Conservation (phyloP, 1,140 invertebrate species). For the Theocolax elegans region DNA sequence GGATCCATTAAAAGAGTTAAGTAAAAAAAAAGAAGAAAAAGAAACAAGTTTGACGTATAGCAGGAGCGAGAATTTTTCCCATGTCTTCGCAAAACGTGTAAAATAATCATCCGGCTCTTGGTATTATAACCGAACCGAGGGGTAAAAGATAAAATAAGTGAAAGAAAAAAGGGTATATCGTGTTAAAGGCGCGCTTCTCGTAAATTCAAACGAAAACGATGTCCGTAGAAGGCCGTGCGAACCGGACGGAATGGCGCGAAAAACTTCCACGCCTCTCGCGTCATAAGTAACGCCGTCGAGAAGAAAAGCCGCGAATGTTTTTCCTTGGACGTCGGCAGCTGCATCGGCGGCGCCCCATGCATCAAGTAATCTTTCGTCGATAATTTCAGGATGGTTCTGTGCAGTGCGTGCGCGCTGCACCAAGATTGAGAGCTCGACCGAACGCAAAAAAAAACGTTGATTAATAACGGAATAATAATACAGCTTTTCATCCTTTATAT, state of each 20-base stretch:
- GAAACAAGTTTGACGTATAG: no score
- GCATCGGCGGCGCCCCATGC: neutral
- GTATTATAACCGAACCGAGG: no score
- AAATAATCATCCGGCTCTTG: neutral
- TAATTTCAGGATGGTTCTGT: neutral
- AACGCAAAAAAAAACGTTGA: conserved; percentile 16
- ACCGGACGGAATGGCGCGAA: neutral
- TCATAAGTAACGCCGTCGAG: conserved; percentile 1
- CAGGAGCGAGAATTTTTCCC: no score
- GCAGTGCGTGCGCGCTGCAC: no score
- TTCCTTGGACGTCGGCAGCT: neutral
- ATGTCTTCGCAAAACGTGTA: neutral
- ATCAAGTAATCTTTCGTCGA: conserved; percentile 20
- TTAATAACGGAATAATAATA: conserved; percentile 38
- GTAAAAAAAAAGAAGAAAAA: no score
- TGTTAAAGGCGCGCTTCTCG: neutral
- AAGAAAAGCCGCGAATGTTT: conserved; percentile 24
- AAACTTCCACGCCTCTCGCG: conserved; percentile 1
- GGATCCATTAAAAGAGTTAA: no score
- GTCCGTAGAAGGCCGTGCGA: conserved; percentile 16
- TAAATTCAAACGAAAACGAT: conserved; percentile 29
- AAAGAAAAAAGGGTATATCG: no score
- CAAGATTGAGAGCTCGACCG: neutral
- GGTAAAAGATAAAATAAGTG: no score
- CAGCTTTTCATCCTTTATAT: conserved; percentile 11